Evolutionary conservation across 2,113 vertebrate species (phyloP), one percentile per base, ranked within the genome.

Genomic region (Chiloscyllium plagiosum): DNA sequence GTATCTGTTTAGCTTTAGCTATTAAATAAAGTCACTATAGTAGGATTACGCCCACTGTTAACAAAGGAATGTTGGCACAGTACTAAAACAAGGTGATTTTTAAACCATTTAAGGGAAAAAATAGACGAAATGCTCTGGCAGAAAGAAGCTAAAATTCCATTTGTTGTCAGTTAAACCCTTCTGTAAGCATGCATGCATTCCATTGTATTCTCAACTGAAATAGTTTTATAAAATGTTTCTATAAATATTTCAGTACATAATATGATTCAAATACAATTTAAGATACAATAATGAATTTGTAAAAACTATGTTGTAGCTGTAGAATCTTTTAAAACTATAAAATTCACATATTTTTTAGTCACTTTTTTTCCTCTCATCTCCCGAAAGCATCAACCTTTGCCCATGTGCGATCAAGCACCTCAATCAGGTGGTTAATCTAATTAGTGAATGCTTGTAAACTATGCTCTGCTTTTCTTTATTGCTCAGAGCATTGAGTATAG

Each of bases 31-130:
- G 33, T 90, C 87, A 61, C 56, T 90, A 29, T 33, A 95, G 52
- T 72, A 95, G 47, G 37, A 95, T 95, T 95, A 95, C 94, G 33
- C 69, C 94, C 94, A 95, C 37, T 47, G 94, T 70, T 95, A 95
- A 90, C 52, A 61, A 95, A 95, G 94, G 94, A 95, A 95, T 95
- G 94, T 33, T 95, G 94, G 94, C 68, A 72, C 22, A 95, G 26
- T 5, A 95, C 37, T 12, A 52, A 42, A 24, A 42, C 94, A 95
- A 95, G 69, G 42, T 95, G 94, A 72, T 95, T 95, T 95, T 95
- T 69, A 95, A 95, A 52, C 94, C 94, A 95, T 95, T 95, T 95
- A 95, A 76, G 94, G 94, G 26, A 95, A 95, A 95, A 47, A 72
- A 70, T 33, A 72, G 4, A 33, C 12, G 29, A 50, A 95, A 72